Base-by-base conservation (phyloP, 2,113 vertebrate genomes). In the Phrynocephalus versicolor region DNA sequence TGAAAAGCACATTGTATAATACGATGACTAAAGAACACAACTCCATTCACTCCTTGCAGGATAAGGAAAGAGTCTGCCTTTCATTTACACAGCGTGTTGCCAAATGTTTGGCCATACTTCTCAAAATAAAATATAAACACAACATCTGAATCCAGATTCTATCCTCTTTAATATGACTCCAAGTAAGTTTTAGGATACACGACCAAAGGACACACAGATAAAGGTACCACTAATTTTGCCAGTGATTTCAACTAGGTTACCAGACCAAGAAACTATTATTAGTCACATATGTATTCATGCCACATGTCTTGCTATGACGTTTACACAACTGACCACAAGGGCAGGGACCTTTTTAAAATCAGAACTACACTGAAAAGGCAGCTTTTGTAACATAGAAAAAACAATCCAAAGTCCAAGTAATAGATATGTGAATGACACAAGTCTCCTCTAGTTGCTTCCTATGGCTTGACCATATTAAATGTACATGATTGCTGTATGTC, bases 11-110 rank as follows among this genome's bases (percentile, higher is more conserved):
- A 35, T 37, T 16, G 67, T 55, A n/a, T 77, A 84, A 77, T 14
- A 57, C 30, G 62, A 67, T 69, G 83, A 55, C 9, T 84, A 84
- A 84, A 77, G 73, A 69, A 84, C 23, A 83, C 57, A 75, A 45
- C 39, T 19, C n/a, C 35, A n/a, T 33, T 84, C 55, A 30, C 33
- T 60, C 41, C 62, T 77, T 51, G 15, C 12, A 77, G 55, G 25
- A 2, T 55, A n/a, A 23, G n/a, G 55, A 62, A 45, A 64, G 25
- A 74, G 39, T 35, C 64, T 84, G 64, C 72, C 27, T 84, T 35
- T 84, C 55, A 65, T 74, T 83, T 74, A 55, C 18, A 76, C 33
- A 6, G 14, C 51, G 30, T 19, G 19, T 65, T 75, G 39, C 30
- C 18, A 65, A 75, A 75, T 30, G 16, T 65, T 12, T 75, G 13